phyloP scores from a whole-genome alignment of 37 sponge, comb jelly and placozoan species.

The Diacarnus erythraeanus region DNA sequence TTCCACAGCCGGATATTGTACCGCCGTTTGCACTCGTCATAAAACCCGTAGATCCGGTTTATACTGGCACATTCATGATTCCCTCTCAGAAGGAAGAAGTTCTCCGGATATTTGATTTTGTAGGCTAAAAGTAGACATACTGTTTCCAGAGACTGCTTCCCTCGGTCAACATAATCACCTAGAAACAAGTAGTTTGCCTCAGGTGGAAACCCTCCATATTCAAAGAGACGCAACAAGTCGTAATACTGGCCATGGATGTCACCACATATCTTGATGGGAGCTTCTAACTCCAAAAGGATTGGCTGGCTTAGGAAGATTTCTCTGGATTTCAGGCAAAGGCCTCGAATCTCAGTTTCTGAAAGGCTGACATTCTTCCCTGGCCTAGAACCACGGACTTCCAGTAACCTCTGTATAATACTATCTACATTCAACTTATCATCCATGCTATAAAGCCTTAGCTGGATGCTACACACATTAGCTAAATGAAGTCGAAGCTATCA shows the following conservation, averaged over 20 bases:
- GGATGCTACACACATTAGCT: too few relatives aligned
- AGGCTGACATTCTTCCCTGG: conserved; percentile 93
- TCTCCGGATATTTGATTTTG: conserved; percentile 99
- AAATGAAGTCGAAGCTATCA: too few relatives aligned
- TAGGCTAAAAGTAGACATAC: conserved; percentile 98
- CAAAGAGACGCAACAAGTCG: conserved; percentile 89
- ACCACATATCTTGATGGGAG: conserved; percentile 93
- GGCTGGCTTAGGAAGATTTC: conserved; percentile 94
- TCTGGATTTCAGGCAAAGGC: conserved; percentile 85
- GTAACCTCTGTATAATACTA: conserved; percentile 77
- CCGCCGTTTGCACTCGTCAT: conserved; percentile 97
- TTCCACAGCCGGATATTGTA: conserved; percentile 99
- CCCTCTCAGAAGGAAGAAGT: conserved; percentile 97
- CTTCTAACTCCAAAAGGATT: conserved; percentile 88
- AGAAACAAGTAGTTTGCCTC: conserved; percentile 95
- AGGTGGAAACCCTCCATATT: conserved; percentile 96
- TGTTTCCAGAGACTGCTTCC: conserved; percentile 94
- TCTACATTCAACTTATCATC: conserved; percentile 80
- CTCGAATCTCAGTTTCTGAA: conserved; percentile 84
- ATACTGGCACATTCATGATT: conserved; percentile 99
- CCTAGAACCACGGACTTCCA: conserved; percentile 88
- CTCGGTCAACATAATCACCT: conserved; percentile 95
- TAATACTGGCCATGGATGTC: conserved; percentile 98
- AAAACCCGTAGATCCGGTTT: conserved; percentile 98
- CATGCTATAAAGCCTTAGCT: too few relatives aligned